Conservation (phyloP, 2,797 vertebrate genomes). For the Anniella stebbinsi region DNA sequence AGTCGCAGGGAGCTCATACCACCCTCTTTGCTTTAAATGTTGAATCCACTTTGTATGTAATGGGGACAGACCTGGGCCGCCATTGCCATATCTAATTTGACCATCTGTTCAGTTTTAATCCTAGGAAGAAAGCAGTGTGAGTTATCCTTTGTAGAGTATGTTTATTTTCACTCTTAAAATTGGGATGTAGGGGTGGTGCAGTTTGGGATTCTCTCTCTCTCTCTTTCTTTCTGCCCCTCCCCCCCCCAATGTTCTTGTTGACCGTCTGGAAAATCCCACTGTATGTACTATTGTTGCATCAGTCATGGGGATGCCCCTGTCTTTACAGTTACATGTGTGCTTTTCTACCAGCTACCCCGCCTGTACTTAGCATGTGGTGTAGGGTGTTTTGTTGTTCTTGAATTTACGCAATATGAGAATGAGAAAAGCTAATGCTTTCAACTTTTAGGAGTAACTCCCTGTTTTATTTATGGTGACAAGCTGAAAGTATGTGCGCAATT, state of each 20-base stretch:
- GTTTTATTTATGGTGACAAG: neutral
- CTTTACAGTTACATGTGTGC: neutral
- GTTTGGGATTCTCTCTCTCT: neutral
- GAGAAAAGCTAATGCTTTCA: constrained; percentile 8
- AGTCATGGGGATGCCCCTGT: neutral
- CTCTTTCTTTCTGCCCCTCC: neutral
- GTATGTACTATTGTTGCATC: neutral
- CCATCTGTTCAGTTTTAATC: neutral
- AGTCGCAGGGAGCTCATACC: neutral
- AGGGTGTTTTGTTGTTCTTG: neutral
- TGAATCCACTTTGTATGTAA: neutral
- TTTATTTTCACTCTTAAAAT: neutral
- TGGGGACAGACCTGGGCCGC: neutral
- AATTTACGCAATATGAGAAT: neutral
- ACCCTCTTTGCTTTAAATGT: neutral
- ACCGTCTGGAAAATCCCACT: neutral
- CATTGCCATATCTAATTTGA: neutral
- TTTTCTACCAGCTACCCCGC: neutral
- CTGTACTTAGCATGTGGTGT: neutral
- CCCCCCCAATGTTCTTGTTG: neutral
- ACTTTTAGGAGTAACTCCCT: constrained; percentile 31
- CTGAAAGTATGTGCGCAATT: constrained; percentile 24
- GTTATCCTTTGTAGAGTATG: neutral
- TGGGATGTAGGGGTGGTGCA: no score
- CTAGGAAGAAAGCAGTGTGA: neutral